Conservation (phyloP, 2,888 invertebrate genomes). For the Unio delphinus region DNA sequence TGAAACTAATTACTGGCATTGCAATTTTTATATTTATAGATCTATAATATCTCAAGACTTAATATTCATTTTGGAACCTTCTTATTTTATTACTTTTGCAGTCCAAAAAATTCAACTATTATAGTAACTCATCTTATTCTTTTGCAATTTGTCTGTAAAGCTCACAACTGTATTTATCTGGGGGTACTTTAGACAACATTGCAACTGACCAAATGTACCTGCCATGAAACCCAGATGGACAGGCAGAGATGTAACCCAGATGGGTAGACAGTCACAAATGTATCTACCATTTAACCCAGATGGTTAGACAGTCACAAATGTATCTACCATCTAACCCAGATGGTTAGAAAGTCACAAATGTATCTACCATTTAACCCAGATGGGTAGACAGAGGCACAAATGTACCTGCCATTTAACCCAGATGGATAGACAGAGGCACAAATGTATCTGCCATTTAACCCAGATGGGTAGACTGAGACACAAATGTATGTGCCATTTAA, state of each 20-base stretch:
- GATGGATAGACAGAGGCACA: neutral
- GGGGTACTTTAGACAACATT: no score
- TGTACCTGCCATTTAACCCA: neutral
- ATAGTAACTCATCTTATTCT: no score
- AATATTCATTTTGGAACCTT: no score
- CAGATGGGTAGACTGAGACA: neutral
- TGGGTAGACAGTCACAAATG: neutral
- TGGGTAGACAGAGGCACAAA: neutral
- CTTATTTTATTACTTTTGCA: no score
- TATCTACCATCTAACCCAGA: no score
- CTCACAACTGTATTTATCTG: no score
- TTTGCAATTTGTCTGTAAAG: no score
- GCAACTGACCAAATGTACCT: neutral
- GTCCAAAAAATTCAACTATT: no score
- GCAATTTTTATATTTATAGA: no score
- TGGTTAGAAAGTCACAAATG: neutral
- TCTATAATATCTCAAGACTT: no score
- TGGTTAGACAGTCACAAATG: neutral
- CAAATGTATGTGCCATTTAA: neutral
- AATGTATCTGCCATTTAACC: neutral
- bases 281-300: neutral
- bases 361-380: neutral
- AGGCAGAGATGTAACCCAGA: neutral
- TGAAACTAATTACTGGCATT: no score
- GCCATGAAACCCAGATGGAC: neutral